Evolutionary conservation across 2,797 vertebrate species (phyloP).

Genomic region (Chelonia mydas): DNA sequence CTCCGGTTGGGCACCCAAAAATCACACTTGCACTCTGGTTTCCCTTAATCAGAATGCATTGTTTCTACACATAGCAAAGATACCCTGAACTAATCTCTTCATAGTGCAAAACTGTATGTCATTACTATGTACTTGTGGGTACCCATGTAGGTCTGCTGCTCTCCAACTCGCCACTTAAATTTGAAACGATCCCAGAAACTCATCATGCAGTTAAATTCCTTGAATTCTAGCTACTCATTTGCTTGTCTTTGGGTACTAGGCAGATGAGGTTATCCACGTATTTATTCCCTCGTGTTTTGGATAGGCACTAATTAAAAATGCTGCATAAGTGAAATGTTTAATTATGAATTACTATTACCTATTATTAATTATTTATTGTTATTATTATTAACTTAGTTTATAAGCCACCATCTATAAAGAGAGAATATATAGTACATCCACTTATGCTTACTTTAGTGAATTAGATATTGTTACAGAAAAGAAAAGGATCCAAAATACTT

Average conservation of each 20-base stretch:
- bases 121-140: background rate
- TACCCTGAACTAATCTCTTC: background rate
- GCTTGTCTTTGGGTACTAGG: background rate
- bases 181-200: background rate
- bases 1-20: background rate
- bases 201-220: background rate
- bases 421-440: background rate
- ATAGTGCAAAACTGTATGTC: fast-evolving
- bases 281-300: background rate
- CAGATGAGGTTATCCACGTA: background rate
- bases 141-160: background rate
- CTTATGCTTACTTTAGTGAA: background rate
- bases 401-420: background rate
- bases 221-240: background rate
- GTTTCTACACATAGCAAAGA: background rate
- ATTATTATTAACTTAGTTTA: background rate
- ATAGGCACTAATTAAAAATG: background rate
- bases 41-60: background rate
- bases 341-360: background rate
- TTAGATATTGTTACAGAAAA: background rate
- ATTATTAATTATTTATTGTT: background rate
- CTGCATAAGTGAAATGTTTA: background rate
- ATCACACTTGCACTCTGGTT: background rate
- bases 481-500: background rate
- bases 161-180: background rate